Evolutionary conservation across 2,113 vertebrate genomes (phyloP).

Genomic region (Lycocorax pyrrhopterus): DNA sequence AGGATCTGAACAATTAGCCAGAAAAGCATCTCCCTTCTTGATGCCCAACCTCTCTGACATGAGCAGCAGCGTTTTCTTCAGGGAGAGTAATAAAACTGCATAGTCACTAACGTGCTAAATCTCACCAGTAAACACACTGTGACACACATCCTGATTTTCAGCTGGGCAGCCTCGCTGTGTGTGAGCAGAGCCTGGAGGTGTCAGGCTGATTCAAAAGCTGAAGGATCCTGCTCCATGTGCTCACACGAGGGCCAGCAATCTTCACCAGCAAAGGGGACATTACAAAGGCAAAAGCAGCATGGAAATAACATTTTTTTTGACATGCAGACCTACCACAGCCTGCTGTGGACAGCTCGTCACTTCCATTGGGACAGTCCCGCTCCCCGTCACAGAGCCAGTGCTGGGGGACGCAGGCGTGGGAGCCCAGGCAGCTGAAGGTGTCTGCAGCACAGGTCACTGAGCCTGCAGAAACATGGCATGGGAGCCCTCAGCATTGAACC

Average conservation of each 20-base stretch:
- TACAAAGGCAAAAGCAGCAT: background rate
- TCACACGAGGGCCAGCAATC: background rate
- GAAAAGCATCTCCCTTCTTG: background rate
- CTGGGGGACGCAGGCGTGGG: constrained; percentile 89
- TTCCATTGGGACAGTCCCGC: constrained; percentile 93
- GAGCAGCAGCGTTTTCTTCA: background rate
- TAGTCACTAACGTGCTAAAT: background rate
- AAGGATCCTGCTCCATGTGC: background rate
- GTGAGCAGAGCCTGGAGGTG: background rate
- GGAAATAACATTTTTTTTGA: background rate
- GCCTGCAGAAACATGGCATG: constrained; percentile 60
- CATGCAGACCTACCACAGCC: constrained; percentile 82
- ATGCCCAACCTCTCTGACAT: background rate
- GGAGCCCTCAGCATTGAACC: accelerated
- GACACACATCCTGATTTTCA: background rate
- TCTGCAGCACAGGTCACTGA: constrained; percentile 87
- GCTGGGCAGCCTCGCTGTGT: background rate
- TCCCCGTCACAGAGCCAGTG: constrained; percentile 98
- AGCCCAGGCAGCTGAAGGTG: constrained; percentile 91
- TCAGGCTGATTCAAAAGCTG: background rate
- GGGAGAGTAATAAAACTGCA: background rate
- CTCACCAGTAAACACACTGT: background rate
- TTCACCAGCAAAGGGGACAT: background rate
- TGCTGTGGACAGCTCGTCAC: constrained; percentile 91
- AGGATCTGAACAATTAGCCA: background rate